Conservation (phyloP, 2,113 vertebrate species). For the Chauna torquata region DNA sequence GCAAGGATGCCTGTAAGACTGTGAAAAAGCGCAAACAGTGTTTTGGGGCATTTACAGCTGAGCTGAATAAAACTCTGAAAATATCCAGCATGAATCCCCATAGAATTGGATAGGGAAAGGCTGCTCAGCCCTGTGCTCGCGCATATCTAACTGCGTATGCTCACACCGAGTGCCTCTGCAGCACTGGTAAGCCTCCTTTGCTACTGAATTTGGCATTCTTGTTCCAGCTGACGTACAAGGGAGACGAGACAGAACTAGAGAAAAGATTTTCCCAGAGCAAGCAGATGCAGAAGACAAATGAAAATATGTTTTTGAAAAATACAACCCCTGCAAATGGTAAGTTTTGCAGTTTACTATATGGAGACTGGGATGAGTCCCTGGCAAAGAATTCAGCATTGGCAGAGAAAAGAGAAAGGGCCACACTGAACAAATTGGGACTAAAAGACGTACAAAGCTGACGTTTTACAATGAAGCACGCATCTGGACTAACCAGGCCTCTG, state of each 20-base stretch:
- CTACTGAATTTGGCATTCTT: neutral
- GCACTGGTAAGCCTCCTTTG: neutral
- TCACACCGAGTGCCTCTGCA: neutral
- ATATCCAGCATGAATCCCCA: neutral
- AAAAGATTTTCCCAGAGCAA: neutral
- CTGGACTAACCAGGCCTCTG: neutral
- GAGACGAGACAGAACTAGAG: neutral
- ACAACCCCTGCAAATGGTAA: neutral
- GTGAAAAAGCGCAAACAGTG: neutral
- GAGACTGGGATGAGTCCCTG: neutral
- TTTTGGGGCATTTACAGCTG: neutral
- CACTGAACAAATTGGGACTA: neutral
- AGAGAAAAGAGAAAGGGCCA: neutral
- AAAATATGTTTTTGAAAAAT: neutral
- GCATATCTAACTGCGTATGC: neutral
- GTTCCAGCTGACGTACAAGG: neutral
- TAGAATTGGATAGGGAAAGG: neutral
- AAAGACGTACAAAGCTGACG: neutral
- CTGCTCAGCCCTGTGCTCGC: neutral
- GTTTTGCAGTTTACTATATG: neutral
- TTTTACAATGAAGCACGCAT: neutral
- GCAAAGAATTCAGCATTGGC: neutral
- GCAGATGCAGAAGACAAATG: neutral
- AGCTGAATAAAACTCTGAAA: neutral
- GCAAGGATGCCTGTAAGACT: fast-evolving